Evolutionary conservation across 2,888 invertebrate species (phyloP), one percentile per base, ranked within the genome.

Genomic region (Lasius fuliginosus): DNA sequence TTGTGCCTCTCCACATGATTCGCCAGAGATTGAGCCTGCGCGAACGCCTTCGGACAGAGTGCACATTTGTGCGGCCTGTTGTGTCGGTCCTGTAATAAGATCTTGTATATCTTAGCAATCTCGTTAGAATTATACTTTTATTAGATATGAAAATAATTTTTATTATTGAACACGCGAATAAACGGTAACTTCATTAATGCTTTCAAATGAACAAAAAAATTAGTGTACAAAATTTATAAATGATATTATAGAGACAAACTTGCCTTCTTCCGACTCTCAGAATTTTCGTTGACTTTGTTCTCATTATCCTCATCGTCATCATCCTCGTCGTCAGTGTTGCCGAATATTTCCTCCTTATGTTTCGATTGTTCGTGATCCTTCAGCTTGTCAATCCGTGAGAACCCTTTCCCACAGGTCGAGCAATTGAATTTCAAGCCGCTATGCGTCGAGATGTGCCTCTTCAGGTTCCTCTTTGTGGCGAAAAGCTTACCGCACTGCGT

Each of bases 1-100:
- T 92, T 93, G 68, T 94, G 94, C 27, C 94, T 92, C 79, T 94
- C 94, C 87, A 92, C 90, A 82, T 94, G 94, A 86, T 94, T 94
- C 2, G 92, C 90, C 60, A 94, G 73, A 1, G 94, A 94, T 82
- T 93, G 94, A 36, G 91, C 88, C 62, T 94, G 94, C 0, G 93
- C 94, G 83, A 94, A 94, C 8, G 94, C 93, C 65, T 94, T 94
- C 0, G 94, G 93, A 83, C 94, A 94, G 68, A 94, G 79, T 5
- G 90, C 84, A 83, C 94, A 94, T 67, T 93, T 92, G 67, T 94
- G 91, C 30, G 94, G 94, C 75, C 94, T 89, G 62, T 90, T 92
- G 46, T 90, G 89, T 82, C 93, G 92, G 12, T 92, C 93, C 94
- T 94, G 86, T 62, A 91, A 91, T 0, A 23, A 60, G 11, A 46